Conservation (phyloP, 92 coral and sea anemone species). For the Umimayanthus kanabou region DNA sequence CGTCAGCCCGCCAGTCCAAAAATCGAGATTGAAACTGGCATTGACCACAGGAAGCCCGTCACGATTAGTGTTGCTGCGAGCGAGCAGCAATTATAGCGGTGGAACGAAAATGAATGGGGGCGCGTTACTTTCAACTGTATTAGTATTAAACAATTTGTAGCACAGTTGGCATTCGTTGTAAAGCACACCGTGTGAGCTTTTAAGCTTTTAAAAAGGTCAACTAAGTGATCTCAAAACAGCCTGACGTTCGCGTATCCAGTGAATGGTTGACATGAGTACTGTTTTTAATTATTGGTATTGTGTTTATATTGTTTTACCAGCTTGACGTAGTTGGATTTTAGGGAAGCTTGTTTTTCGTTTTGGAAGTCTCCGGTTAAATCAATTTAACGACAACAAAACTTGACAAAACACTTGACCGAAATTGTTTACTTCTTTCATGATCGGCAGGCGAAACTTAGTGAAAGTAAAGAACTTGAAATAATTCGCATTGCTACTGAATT, state of each 20-base stretch:
- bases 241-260: not conserved
- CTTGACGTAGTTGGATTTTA: not conserved
- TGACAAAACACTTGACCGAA: not conserved
- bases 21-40: no score
- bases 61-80: no score
- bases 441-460: not conserved
- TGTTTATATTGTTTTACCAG: not conserved
- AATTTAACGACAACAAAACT: no score
- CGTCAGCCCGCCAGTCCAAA: no score
- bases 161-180: constrained; percentile 5
- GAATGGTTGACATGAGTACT: not conserved
- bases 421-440: not conserved
- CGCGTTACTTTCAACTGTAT: no score
- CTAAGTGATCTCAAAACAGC: not conserved
- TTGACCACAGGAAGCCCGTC: no score
- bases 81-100: no score
- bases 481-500: not conserved
- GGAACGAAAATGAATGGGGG: no score
- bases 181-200: not conserved
- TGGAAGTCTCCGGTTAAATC: not conserved
- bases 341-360: not conserved
- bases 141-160: not conserved
- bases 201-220: not conserved
- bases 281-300: not conserved
- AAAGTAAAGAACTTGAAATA: no score